Base-by-base conservation (phyloP, 2,113 vertebrate genomes). In the Dasyurus viverrinus region DNA sequence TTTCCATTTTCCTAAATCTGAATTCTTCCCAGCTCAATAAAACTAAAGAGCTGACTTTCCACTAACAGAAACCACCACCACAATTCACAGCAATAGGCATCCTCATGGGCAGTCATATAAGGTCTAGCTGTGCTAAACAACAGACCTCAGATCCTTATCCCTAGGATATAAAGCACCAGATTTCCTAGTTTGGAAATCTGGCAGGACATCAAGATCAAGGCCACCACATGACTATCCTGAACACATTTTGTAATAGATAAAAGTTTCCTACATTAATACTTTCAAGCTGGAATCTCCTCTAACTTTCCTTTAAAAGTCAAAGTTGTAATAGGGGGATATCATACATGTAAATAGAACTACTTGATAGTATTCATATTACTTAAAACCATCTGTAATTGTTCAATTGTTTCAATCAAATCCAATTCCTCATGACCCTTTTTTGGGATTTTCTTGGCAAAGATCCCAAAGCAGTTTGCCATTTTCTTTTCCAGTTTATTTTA, bases 161-260 rank as follows among this genome's bases (percentile, higher is more conserved):
- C 1, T 16, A 46, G 25, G 53, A 92, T 68, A 89, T 55, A 90
- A 53, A 68, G 53, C 76, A 53, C 89, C 52, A 68, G 84, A 55
- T 23, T 53, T 52, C 50, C 50, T 5, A 22, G 50, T 93, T 48
- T 25, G 23, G 47, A 95, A 89, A 92, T 54, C 91, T 93, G 90
- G 93, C 94, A 94, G 91, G 30, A 92, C 68, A 93, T 93, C 19
- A 90, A 94, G 68, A 96, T 54, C 26, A 91, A 89, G 91, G 92
- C 55, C 23, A 89, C 1, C 92, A 50, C 16, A 27, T n/a, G 47
- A 25, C 89, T 92, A 91, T 53, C 47, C 54, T 53, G 46, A 76
- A 95, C 1, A 68, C 1, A 84, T 84, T 23, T 36, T 84, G 68
- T 84, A 84, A 30, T 6, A 92, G 26, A 97, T 42, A 94, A 54